phyloP scores from a whole-genome alignment of 2,113 vertebrate genomes.

The Cathartes aura region DNA sequence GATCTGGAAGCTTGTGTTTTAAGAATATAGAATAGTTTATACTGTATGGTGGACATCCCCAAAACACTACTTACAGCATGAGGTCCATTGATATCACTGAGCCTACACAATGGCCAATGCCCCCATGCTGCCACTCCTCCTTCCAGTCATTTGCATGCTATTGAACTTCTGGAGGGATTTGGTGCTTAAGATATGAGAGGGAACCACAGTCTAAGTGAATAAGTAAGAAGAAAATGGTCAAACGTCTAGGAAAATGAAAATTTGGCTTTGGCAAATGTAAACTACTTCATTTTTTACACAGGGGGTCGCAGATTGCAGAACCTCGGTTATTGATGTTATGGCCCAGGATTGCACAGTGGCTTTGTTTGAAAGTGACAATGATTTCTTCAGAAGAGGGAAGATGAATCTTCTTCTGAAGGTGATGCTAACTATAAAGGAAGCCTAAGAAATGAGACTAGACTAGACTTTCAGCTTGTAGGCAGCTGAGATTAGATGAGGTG shows the following conservation, averaged over 20 bases:
- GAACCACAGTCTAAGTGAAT: neutral
- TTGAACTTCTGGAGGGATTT: neutral
- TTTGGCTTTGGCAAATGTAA: neutral
- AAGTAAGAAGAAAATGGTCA: neutral
- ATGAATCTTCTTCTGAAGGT: neutral
- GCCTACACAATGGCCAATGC: accelerated
- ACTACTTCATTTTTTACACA: neutral
- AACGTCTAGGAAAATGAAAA: neutral
- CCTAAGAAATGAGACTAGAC: neutral
- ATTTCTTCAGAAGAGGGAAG: neutral
- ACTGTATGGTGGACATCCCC: neutral
- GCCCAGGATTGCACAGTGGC: neutral
- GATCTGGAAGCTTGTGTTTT: neutral
- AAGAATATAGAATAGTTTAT: neutral
- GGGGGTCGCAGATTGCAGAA: neutral
- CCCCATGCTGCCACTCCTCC: neutral
- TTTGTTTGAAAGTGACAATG: neutral
- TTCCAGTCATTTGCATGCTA: neutral
- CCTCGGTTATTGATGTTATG: neutral
- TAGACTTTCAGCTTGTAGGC: neutral
- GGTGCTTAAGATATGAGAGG: accelerated
- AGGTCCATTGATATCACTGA: neutral
- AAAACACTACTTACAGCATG: too few species aligned
- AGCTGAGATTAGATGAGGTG: neutral
- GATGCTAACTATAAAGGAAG: neutral